Evolutionary conservation across 2,113 vertebrate species (phyloP).

Genomic region (Potamarius usumacintae): DNA sequence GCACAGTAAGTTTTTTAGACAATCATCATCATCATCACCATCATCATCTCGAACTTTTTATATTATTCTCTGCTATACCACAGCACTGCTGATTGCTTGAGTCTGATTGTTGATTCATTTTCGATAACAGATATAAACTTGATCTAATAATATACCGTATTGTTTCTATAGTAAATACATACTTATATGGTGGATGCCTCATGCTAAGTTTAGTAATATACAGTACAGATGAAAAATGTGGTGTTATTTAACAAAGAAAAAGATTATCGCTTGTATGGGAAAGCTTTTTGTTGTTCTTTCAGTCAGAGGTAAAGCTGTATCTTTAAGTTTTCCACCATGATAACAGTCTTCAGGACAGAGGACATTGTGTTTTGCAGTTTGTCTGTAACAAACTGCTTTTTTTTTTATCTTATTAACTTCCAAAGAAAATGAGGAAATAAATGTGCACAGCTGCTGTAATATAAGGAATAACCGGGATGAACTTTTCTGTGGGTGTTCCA

Average conservation of each 20-base stretch:
- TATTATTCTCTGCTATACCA: background rate
- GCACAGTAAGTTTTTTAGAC: conserved; percentile 28
- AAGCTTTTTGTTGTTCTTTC: too few relatives aligned
- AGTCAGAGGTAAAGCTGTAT: background rate
- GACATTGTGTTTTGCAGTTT: background rate
- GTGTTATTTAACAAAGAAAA: too few relatives aligned
- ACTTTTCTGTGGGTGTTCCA: background rate
- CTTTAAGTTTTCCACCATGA: background rate
- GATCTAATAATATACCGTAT: background rate
- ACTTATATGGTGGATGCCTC: background rate
- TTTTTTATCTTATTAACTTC: background rate
- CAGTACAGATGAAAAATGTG: too few relatives aligned
- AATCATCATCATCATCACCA: background rate
- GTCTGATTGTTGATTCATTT: background rate
- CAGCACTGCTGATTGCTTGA: background rate
- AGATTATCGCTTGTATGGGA: too few relatives aligned
- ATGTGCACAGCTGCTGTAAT: background rate
- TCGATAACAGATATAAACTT: background rate
- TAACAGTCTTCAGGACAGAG: background rate
- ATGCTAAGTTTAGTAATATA: background rate
- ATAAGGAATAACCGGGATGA: background rate
- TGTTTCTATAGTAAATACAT: background rate
- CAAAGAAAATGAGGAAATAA: background rate
- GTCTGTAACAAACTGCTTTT: background rate
- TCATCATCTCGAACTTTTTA: background rate